Evolutionary conservation across 2,113 vertebrate species (phyloP).

Genomic region (Puntigrus tetrazona): DNA sequence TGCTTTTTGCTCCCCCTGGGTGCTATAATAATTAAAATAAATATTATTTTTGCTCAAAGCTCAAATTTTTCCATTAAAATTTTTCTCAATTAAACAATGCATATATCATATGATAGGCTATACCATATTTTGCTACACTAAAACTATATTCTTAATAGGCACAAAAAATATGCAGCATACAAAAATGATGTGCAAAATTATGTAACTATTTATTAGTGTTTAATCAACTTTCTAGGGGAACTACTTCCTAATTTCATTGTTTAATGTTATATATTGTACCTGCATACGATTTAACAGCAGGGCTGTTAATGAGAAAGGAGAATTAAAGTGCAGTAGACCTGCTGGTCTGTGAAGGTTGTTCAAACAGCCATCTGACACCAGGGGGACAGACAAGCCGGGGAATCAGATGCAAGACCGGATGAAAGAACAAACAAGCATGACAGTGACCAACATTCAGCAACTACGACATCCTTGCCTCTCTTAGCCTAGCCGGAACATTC

Average conservation of each 20-base stretch:
- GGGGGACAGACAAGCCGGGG: conserved; percentile 72
- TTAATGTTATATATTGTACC: neutral
- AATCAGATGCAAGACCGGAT: conserved; percentile 73
- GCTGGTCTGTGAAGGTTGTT: conserved; percentile 64
- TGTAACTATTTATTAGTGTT: too few relatives aligned
- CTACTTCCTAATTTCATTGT: neutral
- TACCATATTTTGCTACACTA: neutral
- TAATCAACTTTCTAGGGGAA: neutral
- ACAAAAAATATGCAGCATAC: neutral
- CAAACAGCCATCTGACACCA: conserved; percentile 68
- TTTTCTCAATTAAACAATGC: neutral
- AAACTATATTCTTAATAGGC: neutral
- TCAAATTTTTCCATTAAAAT: neutral
- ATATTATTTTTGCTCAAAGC: neutral
- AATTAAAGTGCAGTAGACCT: conserved; percentile 68
- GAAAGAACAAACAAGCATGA: conserved; percentile 89
- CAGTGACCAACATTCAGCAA: conserved; percentile 71
- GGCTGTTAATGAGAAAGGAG: conserved; percentile 21
- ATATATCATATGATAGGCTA: neutral
- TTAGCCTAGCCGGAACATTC: conserved; percentile 80
- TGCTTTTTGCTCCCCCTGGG: too few relatives aligned
- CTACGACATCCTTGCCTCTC: conserved; percentile 79
- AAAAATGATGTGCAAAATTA: neutral
- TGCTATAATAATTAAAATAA: neutral
- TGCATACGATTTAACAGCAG: conserved; percentile 41